Conservation (phyloP, 2,113 vertebrate genomes). For the Pontoporia blainvillei region DNA sequence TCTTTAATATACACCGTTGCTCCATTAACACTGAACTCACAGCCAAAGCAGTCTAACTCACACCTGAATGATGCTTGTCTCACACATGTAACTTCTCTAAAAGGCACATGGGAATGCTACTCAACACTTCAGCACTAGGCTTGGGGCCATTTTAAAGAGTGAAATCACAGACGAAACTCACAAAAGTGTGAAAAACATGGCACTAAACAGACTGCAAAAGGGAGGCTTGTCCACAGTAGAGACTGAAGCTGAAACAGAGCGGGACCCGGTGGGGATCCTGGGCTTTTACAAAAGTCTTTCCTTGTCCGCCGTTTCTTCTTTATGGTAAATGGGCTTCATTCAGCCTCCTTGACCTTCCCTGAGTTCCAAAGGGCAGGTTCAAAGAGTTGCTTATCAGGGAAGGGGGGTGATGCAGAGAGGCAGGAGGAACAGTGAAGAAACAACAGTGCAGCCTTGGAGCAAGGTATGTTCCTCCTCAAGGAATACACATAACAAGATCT, state of each 20-base stretch:
- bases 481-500: not conserved
- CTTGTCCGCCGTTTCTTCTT: not conserved
- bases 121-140: not conserved
- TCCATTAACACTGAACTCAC: not conserved
- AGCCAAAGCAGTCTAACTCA: not conserved
- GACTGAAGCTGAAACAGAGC: not conserved
- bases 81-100: not conserved
- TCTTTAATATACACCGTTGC: not conserved
- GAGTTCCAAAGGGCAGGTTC: not conserved
- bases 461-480: not conserved
- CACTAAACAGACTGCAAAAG: not conserved
- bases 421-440: not conserved
- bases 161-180: not conserved
- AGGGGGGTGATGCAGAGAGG: not conserved
- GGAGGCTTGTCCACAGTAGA: not conserved
- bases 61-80: not conserved
- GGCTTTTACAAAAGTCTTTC: accelerated
- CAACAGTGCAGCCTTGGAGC: not conserved
- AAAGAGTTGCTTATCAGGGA: not conserved
- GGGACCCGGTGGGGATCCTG: no score
- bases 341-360: not conserved
- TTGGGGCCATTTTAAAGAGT: not conserved
- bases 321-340: not conserved
- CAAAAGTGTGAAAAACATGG: not conserved
- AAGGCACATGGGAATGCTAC: not conserved